Evolutionary conservation across 2,888 invertebrate genomes (phyloP), one percentile per base, ranked within the genome.

Genomic region (Phasia obesa): DNA sequence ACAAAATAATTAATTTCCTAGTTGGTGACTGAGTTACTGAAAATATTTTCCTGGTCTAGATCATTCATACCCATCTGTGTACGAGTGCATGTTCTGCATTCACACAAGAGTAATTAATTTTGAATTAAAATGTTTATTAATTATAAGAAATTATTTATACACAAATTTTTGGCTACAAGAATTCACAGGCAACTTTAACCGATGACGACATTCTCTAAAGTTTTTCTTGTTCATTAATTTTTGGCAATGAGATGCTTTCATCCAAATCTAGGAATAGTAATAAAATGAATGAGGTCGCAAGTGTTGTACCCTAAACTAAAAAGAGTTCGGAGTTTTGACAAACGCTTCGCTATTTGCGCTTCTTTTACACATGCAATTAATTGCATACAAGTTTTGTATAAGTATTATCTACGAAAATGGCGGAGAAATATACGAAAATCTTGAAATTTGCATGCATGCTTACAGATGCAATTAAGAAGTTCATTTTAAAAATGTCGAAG

Each of bases 81-180:
- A 15, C 31, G 60, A 53, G 44, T 19, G n/a, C 31, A 38, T 35
- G 19, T 53, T 55, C n/a, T 21, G 35, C 23, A 55, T 55, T 64
- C 55, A 74, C 47, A 64, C 47, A 64, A 44, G 4, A 53, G 42
- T 69, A 42, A 76, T 77, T 69, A 62, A 70, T 77, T 69, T 53
- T 69, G 19, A 69, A 55, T 62, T 44, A 77, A 69, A 69, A 77
- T 60, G 31, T 62, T 69, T 69, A 76, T 60, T 60, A 76, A 76
- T 76, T 76, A 55, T 35, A 35, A 44, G 44, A 69, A 70, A 69
- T 77, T 44, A 69, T 59, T 77, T 60, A 53, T 19, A 51, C 47
- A 59, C 23, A 51, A n/a, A 44, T 31, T 31, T 51, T 76, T 44
- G 51, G 60, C 49, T 53, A 60, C 60, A 60, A 59, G 51, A 60